Percentiles rank a stretch among this genome's conserved stretches.
Evolutionary conservation across 2,113 vertebrate genomes (phyloP).

Genomic region (Upupa epops): DNA sequence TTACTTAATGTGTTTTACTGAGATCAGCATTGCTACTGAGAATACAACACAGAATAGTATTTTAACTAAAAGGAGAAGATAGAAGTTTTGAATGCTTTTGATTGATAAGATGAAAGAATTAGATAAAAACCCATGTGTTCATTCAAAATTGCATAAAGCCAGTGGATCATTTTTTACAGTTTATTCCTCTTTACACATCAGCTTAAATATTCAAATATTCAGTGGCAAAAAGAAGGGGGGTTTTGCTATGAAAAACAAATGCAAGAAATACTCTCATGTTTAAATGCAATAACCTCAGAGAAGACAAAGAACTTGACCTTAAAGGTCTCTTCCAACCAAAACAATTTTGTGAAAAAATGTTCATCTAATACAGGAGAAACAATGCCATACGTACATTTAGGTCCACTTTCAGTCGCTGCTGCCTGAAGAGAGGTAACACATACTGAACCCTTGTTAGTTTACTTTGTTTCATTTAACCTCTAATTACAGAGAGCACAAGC

Average conservation of each 20-base stretch:
- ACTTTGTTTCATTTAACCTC: background rate
- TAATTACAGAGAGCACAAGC: background rate
- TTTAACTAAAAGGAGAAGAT: background rate
- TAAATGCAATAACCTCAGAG: background rate
- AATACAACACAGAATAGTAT: background rate
- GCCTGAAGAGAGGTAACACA: background rate
- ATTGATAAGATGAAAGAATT: background rate
- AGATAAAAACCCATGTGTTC: background rate
- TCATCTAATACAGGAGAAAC: background rate
- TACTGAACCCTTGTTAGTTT: background rate
- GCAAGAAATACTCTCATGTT: background rate
- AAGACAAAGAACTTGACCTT: background rate
- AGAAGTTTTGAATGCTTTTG: background rate
- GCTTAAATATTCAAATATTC: slow-evolving; percentile 9
- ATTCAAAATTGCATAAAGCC: background rate
- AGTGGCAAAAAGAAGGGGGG: background rate
- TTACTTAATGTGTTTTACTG: background rate
- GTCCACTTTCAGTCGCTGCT: background rate
- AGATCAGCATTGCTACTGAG: background rate
- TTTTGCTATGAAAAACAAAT: background rate
- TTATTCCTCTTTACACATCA: slow-evolving; percentile 18
- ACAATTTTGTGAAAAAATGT: background rate
- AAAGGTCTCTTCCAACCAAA: too few relatives aligned
- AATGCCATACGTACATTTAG: background rate
- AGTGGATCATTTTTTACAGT: background rate